Evolutionary conservation across 2,113 vertebrate species (phyloP), one percentile per base, ranked within the genome.

Genomic region (Pithys albifrons): DNA sequence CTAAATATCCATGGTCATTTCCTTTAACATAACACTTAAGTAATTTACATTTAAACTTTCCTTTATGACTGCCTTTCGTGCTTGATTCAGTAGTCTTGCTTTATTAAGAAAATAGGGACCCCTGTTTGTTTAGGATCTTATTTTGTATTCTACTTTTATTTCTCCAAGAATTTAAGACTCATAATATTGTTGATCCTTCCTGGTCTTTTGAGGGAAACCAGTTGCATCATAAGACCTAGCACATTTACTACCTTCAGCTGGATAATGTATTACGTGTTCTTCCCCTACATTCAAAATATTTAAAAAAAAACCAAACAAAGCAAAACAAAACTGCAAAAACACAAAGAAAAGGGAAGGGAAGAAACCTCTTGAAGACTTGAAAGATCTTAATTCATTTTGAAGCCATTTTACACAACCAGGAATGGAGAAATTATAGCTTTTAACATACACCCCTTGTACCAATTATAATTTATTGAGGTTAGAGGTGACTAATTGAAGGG

Each of bases 111-210:
- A 71, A n/a, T 8, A 33, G 4, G 31, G 61, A 5, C 1, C 1
- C 9, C 2, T 7, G 59, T 48, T 62, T 70, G 2, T 29, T 90
- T 70, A 88, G 8, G 20, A 57, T 71, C 5, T 52, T 55, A 59
- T 45, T 88, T 84, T 49, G 15, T 43, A 14, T 39, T 28, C 1
- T 73, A 9, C 54, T 59, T 70, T 58, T 41, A 51, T 69, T 49
- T 12, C 9, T 77, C 10, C 3, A 19, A 25, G 7, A 22, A 18
- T 76, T 64, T 31, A 76, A 64, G 13, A 58, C 4, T 45, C 7
- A 4, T 27, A 8, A 46, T 3, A 24, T 18, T 48, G 1, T 37
- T 3, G 1, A 25, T 5, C 6, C 6, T 66, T 81, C 12, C 8
- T 52, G 19, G 4, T 82, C 15, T 77, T 71, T 64, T 62, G 12